Conservation (phyloP, 2,888 invertebrate genomes). For the Polyommatus iphigenia region DNA sequence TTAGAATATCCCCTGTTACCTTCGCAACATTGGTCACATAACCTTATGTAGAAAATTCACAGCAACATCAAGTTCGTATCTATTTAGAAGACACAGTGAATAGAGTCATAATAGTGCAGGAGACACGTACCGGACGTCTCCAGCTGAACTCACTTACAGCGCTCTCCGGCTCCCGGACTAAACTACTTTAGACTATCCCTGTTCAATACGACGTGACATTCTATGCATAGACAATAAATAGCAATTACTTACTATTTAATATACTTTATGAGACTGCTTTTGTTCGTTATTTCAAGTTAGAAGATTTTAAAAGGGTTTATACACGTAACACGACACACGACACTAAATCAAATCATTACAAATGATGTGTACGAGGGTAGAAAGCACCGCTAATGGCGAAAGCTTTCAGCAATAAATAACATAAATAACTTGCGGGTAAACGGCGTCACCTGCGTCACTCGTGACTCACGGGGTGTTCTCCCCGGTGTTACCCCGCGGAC, state of each 20-base stretch:
- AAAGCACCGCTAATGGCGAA: conserved; percentile 15
- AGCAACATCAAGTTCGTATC: no score
- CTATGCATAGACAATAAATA: neutral
- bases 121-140: neutral
- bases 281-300: neutral
- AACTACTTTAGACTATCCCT: neutral
- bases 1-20: no score
- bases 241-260: neutral
- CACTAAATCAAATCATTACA: neutral
- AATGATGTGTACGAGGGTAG: neutral
- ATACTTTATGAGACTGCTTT: no score
- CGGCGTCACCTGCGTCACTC: neutral
- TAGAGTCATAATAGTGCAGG: neutral
- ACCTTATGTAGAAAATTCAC: no score
- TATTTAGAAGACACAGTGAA: no score
- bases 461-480: neutral
- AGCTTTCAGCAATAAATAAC: conserved; percentile 25
- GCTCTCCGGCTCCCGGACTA: neutral
- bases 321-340: neutral
- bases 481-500: neutral
- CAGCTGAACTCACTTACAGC: neutral
- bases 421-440: conserved; percentile 19
- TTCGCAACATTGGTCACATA: no score
- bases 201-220: neutral
- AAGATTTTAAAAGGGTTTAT: neutral